Percentiles rank a stretch among this genome's conserved stretches.
phyloP scores from a whole-genome alignment of 2,888 invertebrate species.

The Hyppa rectilinea region DNA sequence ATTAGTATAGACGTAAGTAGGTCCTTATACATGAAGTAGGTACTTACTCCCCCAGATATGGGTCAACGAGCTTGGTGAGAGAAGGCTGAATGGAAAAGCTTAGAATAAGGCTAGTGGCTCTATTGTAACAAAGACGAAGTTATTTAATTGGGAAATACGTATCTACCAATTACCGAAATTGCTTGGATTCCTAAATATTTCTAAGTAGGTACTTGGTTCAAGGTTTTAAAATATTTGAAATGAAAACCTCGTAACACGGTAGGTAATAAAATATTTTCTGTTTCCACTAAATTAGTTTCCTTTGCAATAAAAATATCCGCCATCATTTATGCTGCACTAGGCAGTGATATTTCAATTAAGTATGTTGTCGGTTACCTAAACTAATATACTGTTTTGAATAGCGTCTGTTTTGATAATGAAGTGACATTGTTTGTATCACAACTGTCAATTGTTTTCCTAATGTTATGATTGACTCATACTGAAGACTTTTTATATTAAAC shows the following conservation, averaged over 20 bases:
- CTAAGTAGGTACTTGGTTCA: constrained; percentile 40
- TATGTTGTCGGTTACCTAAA: not conserved
- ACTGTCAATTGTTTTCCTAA: not conserved
- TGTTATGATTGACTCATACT: not conserved
- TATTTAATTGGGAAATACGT: constrained; percentile 18
- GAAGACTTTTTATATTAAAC: constrained; percentile 21
- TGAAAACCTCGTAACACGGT: constrained; percentile 32
- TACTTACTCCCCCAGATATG: not conserved
- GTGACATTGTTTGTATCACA: constrained; percentile 10
- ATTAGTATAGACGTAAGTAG: no score
- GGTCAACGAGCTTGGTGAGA: not conserved
- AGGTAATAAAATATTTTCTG: constrained; percentile 37
- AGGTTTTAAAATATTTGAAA: constrained; percentile 31
- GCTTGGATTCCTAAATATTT: constrained; percentile 25
- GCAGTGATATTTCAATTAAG: not conserved
- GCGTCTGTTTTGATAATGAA: not conserved
- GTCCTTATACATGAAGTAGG: no score
- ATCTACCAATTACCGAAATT: constrained; percentile 27
- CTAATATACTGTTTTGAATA: constrained; percentile 18
- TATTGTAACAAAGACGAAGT: not conserved
- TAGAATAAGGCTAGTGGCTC: not conserved
- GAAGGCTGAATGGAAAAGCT: not conserved
- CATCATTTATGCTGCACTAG: not conserved
- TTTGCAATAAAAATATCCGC: constrained; percentile 15
- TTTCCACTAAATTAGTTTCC: constrained; percentile 32